Evolutionary conservation across 2,113 vertebrate species (phyloP).

Genomic region (Leucopternis melanops): DNA sequence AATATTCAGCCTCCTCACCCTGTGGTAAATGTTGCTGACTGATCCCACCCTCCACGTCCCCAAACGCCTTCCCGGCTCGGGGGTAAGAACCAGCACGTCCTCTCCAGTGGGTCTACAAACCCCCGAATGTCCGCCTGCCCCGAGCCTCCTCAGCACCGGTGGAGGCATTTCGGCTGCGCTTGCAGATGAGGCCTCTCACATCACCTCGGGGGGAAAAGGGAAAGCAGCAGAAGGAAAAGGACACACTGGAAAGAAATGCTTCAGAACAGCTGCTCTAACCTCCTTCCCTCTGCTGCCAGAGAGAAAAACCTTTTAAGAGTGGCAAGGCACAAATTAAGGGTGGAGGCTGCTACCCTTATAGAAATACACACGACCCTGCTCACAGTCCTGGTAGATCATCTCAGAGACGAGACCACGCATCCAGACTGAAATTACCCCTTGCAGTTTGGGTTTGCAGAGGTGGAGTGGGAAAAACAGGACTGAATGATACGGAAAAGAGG

Average conservation of each 20-base stretch:
- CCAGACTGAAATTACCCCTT: neutral
- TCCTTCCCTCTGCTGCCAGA: neutral
- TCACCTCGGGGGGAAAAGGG: neutral
- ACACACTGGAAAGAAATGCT: neutral
- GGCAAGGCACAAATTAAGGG: neutral
- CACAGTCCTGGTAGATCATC: neutral
- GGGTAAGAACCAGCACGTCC: neutral
- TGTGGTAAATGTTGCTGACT: neutral
- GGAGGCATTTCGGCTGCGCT: neutral
- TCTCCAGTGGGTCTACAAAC: neutral
- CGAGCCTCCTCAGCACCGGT: neutral
- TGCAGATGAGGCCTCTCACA: neutral
- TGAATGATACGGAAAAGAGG: neutral
- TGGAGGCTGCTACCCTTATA: neutral
- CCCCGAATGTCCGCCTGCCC: neutral
- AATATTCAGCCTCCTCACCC: too few relatives aligned
- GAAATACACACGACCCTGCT: neutral
- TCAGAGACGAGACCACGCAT: neutral
- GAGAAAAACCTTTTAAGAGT: neutral
- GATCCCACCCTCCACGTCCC: neutral
- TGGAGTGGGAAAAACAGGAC: neutral
- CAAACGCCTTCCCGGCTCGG: rapidly evolving
- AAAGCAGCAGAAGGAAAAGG: neutral
- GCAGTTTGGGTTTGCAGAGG: neutral
- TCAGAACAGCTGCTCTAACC: neutral